These are phyloP conservation scores for Lepisosteus oculatus DNA, from an alignment of 2,113 vertebrate species.

Conservation along the genomic window DNA sequence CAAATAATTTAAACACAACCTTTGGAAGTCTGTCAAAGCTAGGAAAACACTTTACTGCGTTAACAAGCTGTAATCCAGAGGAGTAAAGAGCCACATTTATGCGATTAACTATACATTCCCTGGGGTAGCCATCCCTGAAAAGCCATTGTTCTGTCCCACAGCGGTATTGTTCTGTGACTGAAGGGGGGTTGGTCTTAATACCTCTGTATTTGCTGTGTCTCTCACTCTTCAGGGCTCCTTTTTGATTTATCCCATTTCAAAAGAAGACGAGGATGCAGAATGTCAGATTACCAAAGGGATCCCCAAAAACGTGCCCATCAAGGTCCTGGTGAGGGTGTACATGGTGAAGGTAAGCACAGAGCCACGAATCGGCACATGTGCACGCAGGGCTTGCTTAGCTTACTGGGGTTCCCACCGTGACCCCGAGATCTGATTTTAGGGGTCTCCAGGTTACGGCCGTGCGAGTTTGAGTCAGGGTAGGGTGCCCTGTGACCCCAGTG, in stretches of 20 bases:
- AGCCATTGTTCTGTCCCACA: not conserved
- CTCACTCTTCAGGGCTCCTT: constrained; percentile 77
- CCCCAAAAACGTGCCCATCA: constrained; percentile 82
- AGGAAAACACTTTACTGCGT: no score
- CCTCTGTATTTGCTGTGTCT: constrained; percentile 2
- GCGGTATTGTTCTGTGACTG: not conserved
- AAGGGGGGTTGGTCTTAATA: not conserved
- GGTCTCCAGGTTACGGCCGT: no score
- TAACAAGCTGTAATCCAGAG: not conserved
- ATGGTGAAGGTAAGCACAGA: constrained; percentile 76
- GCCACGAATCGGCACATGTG: no score
- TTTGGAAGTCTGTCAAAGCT: no score
- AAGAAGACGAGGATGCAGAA: constrained; percentile 58
- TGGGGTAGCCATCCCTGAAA: not conserved
- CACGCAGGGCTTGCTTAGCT: no score
- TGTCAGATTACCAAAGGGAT: constrained; percentile 71
- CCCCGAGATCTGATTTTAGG: no score
- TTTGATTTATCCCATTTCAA: constrained; percentile 76
- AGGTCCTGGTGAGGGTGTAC: constrained; percentile 84
- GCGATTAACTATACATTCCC: not conserved
- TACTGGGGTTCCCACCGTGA: no score
- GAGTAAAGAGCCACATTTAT: not conserved
- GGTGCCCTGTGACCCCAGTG: no score
- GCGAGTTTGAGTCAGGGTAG: no score
- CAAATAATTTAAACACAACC: no score